Base-by-base conservation (phyloP, 2,113 vertebrate genomes). In the Chaetodon trifascialis region DNA sequence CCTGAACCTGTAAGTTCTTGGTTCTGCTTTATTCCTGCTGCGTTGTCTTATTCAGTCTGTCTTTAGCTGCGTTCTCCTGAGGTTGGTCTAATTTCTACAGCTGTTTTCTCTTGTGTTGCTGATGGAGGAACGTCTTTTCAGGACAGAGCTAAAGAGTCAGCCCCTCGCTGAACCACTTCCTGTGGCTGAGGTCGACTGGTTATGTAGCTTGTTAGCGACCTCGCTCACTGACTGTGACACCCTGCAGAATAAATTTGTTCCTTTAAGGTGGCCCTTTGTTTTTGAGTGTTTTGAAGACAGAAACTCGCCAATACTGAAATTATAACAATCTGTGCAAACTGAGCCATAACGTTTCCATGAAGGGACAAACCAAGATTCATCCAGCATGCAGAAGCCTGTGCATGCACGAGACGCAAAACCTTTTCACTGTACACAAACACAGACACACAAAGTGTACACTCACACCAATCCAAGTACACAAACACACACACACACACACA, bases 181-280 rank as follows among this genome's bases (percentile, higher is more conserved):
- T n/a, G n/a, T n/a, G n/a, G n/a, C n/a, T n/a, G n/a, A n/a, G n/a
- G n/a, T n/a, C n/a, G n/a, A n/a, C n/a, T n/a, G n/a, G n/a, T n/a
- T n/a, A n/a, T n/a, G n/a, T n/a, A n/a, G n/a, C n/a, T n/a, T n/a
- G n/a, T n/a, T n/a, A n/a, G n/a, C n/a, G n/a, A n/a, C 30, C 30
- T 30, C 30, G 30, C 30, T 30, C 30, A 30, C 30, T 30, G 30
- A 30, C 30, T 30, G 30, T 30, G 11, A 56, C n/a, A 40, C 17
- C 1, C 17, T n/a, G 9, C 23, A 5, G 6, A 21, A 44, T n/a
- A 0, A 8, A 30, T 30, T 44, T 76, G 59, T 58, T 9, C 70
- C 49, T 56, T 40, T 12, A 36, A 17, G 59, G 76, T 62, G 11
- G 11, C 79, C 68, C 73, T 79, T 69, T 64, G 68, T 51, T 74